Evolutionary conservation across 2,888 invertebrate genomes (phyloP).

Genomic region (Drosophila gaucha): DNA sequence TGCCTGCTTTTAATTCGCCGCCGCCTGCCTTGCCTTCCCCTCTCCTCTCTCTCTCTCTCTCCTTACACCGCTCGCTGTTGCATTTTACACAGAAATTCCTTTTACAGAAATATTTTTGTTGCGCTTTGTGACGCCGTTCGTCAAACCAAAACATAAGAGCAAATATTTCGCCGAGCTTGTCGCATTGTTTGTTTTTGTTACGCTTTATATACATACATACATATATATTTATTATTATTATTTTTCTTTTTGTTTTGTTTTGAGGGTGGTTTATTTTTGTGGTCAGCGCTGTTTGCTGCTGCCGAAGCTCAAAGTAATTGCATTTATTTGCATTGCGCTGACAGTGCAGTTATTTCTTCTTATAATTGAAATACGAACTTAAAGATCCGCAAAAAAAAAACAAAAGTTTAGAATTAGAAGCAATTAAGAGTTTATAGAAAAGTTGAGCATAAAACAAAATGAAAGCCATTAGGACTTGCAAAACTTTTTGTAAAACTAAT

Average conservation of each 20-base stretch:
- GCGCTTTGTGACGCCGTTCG: constrained; percentile 16
- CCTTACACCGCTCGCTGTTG: constrained; percentile 11
- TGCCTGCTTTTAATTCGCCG: constrained; percentile 36
- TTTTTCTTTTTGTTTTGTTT: neutral
- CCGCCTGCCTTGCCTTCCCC: neutral
- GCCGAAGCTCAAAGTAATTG: constrained; percentile 46
- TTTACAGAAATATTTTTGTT: constrained; percentile 28
- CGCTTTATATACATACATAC: neutral
- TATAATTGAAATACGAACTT: constrained; percentile 1
- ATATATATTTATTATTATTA: constrained; percentile 1
- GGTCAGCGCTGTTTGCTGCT: constrained; percentile 11
- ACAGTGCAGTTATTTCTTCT: constrained; percentile 19
- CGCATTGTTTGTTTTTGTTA: constrained; percentile 28
- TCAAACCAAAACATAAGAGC: constrained; percentile 17
- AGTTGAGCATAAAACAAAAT: neutral
- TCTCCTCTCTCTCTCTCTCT: no score
- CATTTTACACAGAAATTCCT: constrained; percentile 31
- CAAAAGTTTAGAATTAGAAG: neutral
- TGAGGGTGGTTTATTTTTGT: constrained; percentile 8
- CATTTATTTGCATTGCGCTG: constrained; percentile 54
- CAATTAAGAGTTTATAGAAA: neutral
- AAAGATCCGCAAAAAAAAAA: neutral
- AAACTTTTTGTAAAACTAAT: neutral
- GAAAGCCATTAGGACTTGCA: constrained; percentile 13
- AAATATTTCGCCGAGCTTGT: constrained; percentile 16